Evolutionary conservation across 2,888 invertebrate genomes (phyloP).

Genomic region (Drosophila hamatofila): DNA sequence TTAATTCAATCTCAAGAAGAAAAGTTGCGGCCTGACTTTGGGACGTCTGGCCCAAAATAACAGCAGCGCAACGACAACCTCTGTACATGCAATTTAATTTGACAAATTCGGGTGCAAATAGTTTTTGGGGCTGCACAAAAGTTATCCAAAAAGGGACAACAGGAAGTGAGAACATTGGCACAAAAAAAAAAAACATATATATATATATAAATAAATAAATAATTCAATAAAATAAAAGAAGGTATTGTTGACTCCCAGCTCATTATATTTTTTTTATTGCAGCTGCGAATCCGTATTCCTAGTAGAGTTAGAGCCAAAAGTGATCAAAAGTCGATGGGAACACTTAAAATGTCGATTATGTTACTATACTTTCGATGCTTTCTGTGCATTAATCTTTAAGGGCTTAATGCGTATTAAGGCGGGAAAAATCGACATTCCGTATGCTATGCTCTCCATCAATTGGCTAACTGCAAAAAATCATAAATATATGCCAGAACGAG

Average conservation of each 20-base stretch:
- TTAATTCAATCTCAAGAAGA: conserved; percentile 75
- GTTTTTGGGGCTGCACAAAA: conserved; percentile 56
- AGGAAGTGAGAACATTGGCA: background rate
- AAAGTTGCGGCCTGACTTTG: conserved; percentile 55
- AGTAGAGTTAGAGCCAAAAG: conserved; percentile 32
- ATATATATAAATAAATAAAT: background rate
- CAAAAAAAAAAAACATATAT: background rate
- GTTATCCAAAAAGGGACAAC: conserved; percentile 34
- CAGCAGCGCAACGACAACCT: conserved; percentile 29
- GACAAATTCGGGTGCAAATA: conserved; percentile 77
- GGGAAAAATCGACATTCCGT: background rate
- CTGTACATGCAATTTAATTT: conserved; percentile 78
- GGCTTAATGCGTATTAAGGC: conserved; percentile 10
- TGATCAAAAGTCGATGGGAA: conserved; percentile 71
- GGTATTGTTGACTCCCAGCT: conserved; percentile 49
- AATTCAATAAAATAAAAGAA: background rate
- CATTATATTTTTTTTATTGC: conserved; percentile 67
- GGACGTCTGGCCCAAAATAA: conserved; percentile 40
- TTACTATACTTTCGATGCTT: conserved; percentile 52
- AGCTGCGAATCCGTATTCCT: conserved; percentile 16
- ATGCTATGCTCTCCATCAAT: conserved; percentile 3
- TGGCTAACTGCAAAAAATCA: background rate
- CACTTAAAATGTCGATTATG: conserved; percentile 63
- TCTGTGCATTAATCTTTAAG: conserved; percentile 17
- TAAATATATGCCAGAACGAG: background rate